Base-by-base conservation (phyloP, 2,113 vertebrate genomes). In the Trematocara stigmaticum region DNA sequence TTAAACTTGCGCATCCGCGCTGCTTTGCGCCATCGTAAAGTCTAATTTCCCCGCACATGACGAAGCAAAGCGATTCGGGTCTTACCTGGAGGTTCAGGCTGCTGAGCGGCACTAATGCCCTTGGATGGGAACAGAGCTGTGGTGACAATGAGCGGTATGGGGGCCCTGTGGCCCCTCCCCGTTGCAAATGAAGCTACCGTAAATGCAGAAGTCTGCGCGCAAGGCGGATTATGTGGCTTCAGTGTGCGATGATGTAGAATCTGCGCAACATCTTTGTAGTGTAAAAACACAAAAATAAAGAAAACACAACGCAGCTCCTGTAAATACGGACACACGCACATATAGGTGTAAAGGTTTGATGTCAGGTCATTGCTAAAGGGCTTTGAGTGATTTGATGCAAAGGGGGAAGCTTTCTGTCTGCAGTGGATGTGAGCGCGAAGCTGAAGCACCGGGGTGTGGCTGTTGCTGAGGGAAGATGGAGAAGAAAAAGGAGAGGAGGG, bases 31-130 rank as follows among this genome's bases (percentile, higher is more conserved):
- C 5, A 52, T 26, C 6, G 6, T 2, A 51, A 29, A 29, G 38
- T n/a, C 7, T 18, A 1, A 18, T 40, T 35, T 26, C 2, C 18
- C 7, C 1, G 5, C 2, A 38, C 45, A 61, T 16, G 26, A 57
- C 3, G 31, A 29, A 76, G 59, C 31, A 83, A 83, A 87, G 81
- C 31, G 76, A 26, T 40, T 1, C 4, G 3, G 47, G 11, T 76
- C 93, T 95, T 95, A 95, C 95, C 95, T 95, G 92, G 40, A 79
- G 90, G 49, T 53, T 80, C 3, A 74, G 79, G 84, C 79, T 82
- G 91, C 89, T 78, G 86, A 91, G 89, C 90, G 89, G 86, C 90
- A 80, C 91, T 89, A 84, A 88, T 56, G 87, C 86, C 83, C 85
- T 26, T 31, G 87, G 56, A 78, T 47, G 82, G 71, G 87, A 47